These are phyloP conservation scores for Pseudopleuronectes americanus DNA, from an alignment of 2,797 vertebrate species.

Conservation along the genomic window DNA sequence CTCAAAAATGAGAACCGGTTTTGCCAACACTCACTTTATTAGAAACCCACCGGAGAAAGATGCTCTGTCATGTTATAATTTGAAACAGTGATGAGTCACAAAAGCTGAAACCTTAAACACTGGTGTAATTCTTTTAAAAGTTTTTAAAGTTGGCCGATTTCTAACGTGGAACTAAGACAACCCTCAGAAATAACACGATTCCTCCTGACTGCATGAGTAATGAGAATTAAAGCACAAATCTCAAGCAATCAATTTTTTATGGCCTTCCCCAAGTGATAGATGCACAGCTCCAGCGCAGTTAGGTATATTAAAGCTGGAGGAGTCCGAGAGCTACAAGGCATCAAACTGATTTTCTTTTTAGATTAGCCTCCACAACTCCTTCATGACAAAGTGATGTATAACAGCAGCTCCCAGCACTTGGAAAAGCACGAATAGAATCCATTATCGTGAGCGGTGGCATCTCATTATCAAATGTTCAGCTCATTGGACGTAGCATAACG, in stretches of 20 bases:
- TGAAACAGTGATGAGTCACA: not conserved
- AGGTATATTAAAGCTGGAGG: slow-evolving; percentile 21
- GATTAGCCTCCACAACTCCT: slow-evolving; percentile 43
- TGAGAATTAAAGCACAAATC: slow-evolving; percentile 42
- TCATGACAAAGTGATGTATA: slow-evolving; percentile 54
- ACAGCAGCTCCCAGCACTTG: slow-evolving; percentile 36
- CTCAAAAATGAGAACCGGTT: too few relatives aligned
- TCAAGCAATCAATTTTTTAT: slow-evolving; percentile 38
- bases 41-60: too few relatives aligned
- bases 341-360: slow-evolving; percentile 46
- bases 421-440: slow-evolving; percentile 46
- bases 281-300: slow-evolving; percentile 23
- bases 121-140: not conserved
- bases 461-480: slow-evolving; percentile 69
- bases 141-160: not conserved
- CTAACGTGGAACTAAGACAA: not conserved
- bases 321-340: slow-evolving; percentile 7
- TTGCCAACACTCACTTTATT: too few relatives aligned
- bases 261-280: slow-evolving; percentile 21
- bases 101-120: not conserved
- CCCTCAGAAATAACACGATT: slow-evolving; percentile 6
- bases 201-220: slow-evolving; percentile 6
- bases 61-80: not conserved
- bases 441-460: slow-evolving; percentile 60
- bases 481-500: slow-evolving; percentile 47